Evolutionary conservation across 2,113 vertebrate genomes (phyloP).

Genomic region (Toxotes jaculatrix): DNA sequence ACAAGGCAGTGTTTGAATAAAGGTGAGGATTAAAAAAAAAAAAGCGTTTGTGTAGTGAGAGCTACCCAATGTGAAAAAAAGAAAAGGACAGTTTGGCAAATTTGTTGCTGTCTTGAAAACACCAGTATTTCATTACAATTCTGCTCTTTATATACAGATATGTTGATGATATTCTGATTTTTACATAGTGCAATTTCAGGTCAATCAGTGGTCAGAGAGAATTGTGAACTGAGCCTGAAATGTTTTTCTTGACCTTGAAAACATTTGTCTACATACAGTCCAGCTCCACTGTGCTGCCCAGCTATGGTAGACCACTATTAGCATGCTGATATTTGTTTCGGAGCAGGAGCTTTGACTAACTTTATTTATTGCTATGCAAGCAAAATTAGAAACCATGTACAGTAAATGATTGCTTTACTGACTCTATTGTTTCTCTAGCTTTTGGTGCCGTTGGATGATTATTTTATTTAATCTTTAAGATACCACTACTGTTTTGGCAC

Average conservation of each 20-base stretch:
- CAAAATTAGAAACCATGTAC: slow-evolving; percentile 4
- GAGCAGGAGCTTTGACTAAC: no score
- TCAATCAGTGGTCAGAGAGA: neutral
- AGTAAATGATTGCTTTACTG: neutral
- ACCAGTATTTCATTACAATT: neutral
- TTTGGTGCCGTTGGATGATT: neutral
- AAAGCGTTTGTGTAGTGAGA: neutral
- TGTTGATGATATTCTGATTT: neutral
- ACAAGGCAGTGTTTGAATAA: neutral
- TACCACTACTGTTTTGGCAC: neutral
- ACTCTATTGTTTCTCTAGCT: neutral
- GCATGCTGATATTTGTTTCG: no score
- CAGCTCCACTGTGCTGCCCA: no score
- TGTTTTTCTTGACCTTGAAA: no score
- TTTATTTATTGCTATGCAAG: neutral
- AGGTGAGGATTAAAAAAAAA: neutral
- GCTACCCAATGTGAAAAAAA: neutral
- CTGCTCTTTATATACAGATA: neutral
- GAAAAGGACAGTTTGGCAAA: neutral
- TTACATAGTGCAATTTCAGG: no score
- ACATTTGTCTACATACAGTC: no score
- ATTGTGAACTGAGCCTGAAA: no score
- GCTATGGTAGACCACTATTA: no score
- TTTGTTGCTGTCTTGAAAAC: neutral
- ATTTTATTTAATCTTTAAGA: neutral